phyloP scores from a whole-genome alignment of 2,797 vertebrate species.

The Clarias platycephalus region DNA sequence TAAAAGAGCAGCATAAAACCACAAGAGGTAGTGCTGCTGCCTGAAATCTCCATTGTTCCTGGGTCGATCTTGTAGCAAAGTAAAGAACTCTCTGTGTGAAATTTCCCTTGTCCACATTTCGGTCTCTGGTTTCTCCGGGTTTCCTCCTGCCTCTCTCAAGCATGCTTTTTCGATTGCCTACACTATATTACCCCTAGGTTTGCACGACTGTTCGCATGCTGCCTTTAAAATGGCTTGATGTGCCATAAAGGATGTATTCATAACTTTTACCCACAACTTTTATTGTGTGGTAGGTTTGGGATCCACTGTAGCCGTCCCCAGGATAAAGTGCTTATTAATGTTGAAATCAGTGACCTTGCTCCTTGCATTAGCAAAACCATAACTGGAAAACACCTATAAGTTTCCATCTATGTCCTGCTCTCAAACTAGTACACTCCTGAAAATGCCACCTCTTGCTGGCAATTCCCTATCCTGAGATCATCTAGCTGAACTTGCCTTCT shows the following conservation, averaged over 20 bases:
- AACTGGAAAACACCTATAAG: neutral
- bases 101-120: neutral
- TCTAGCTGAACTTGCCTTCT: neutral
- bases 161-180: neutral
- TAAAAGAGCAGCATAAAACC: neutral
- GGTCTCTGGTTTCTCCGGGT: neutral
- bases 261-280: neutral
- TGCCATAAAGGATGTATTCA: neutral
- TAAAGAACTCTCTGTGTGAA: neutral
- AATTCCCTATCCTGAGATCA: constrained; percentile 2
- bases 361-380: neutral
- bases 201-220: neutral
- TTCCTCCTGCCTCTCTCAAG: neutral
- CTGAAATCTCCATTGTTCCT: neutral
- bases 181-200: neutral
- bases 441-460: neutral
- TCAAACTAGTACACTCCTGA: neutral
- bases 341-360: neutral
- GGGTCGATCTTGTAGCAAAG: neutral
- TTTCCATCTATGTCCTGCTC: neutral
- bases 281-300: neutral
- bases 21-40: neutral
- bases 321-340: neutral
- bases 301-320: neutral
- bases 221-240: neutral